Evolutionary conservation across 2,797 vertebrate species (phyloP).

Genomic region (Vespertilio murinus): DNA sequence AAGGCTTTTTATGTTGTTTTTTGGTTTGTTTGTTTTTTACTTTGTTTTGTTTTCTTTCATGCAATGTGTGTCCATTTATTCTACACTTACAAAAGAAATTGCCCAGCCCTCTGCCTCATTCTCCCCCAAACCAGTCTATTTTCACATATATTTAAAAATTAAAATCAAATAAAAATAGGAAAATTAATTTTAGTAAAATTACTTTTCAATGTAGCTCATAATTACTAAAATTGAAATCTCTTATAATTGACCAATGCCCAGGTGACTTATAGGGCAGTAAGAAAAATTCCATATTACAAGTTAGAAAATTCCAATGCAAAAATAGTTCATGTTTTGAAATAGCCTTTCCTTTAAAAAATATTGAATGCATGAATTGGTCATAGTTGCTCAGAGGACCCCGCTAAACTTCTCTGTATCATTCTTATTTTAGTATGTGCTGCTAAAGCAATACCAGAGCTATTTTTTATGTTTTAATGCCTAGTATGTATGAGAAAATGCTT

Average conservation of each 20-base stretch:
- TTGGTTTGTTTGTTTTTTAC: not conserved
- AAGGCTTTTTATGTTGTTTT: not conserved
- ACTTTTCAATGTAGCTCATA: slow-evolving; percentile 82
- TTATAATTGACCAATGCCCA: slow-evolving; percentile 75
- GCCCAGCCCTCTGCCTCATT: slow-evolving; percentile 38
- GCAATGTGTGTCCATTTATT: slow-evolving; percentile 85
- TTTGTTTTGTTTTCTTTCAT: slow-evolving; percentile 76
- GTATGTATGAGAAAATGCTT: not conserved
- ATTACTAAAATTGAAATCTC: slow-evolving; percentile 80
- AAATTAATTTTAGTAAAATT: slow-evolving; percentile 86
- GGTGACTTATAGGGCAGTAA: slow-evolving; percentile 78
- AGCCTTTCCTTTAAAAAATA: slow-evolving; percentile 74
- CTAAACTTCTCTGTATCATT: not conserved
- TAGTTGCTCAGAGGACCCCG: not conserved
- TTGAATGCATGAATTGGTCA: not conserved
- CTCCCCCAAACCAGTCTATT: slow-evolving; percentile 83
- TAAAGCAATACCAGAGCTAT: not conserved
- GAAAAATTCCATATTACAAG: slow-evolving; percentile 85
- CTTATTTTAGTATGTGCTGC: not conserved
- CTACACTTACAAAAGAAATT: slow-evolving; percentile 86
- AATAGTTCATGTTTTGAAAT: slow-evolving; percentile 85
- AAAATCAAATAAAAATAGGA: slow-evolving; percentile 84
- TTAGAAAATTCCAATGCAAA: slow-evolving; percentile 89
- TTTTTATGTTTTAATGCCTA: not conserved
- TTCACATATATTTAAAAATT: slow-evolving; percentile 95